These are phyloP conservation scores for Metellina segmentata DNA, from an alignment of 2,888 invertebrate species.

Conservation along the genomic window DNA sequence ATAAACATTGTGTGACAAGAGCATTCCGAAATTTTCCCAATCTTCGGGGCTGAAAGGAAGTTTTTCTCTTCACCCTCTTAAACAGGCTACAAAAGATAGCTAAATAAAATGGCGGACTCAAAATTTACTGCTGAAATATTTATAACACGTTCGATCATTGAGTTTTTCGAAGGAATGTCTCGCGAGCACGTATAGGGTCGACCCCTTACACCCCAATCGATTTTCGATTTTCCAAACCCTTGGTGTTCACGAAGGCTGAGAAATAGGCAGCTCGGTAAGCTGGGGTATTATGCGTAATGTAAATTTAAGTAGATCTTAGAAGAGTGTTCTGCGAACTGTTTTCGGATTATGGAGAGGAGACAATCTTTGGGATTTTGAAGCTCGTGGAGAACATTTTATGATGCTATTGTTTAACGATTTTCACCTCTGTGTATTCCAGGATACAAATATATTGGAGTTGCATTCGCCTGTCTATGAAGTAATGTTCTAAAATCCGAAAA, in stretches of 20 bases:
- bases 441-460: too few relatives aligned
- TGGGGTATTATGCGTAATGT: neutral
- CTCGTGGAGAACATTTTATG: too few relatives aligned
- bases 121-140: conserved; percentile 47
- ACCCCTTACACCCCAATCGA: conserved; percentile 1
- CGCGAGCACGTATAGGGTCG: neutral
- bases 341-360: neutral
- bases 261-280: neutral
- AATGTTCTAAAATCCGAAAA: too few relatives aligned
- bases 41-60: too few relatives aligned
- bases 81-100: neutral
- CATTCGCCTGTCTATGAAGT: too few relatives aligned
- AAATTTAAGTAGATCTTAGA: neutral
- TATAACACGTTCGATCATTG: conserved; percentile 50
- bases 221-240: conserved; percentile 3
- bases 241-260: neutral
- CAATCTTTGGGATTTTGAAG: neutral
- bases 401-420: too few relatives aligned
- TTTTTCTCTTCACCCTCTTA: neutral
- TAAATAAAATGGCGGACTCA: conserved; percentile 5
- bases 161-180: conserved; percentile 13
- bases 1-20: too few relatives aligned
- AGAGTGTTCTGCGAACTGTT: neutral
- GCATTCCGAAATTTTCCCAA: too few relatives aligned
- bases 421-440: too few relatives aligned